Evolutionary conservation across 2,888 invertebrate genomes (phyloP), one percentile per base, ranked within the genome.

Genomic region (Ischnura elegans): DNA sequence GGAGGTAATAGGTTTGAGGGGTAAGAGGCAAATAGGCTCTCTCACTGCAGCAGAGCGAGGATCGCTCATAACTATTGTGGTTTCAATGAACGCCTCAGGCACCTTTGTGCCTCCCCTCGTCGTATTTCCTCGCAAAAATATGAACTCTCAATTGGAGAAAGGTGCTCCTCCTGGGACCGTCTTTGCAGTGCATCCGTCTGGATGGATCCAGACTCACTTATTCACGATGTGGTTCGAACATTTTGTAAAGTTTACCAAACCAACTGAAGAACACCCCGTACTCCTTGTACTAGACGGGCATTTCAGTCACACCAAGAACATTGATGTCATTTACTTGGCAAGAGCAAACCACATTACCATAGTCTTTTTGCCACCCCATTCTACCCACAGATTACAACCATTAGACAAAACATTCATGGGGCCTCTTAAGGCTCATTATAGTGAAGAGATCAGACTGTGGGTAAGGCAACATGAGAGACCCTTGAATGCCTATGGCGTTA

Each of bases 311-410:
- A 84, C 84, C 8, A 84, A 42, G 36, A 84, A 84, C 84, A 84
- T 84, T 87, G 90, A 25, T 8, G 8, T 51, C 21, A 29, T 90
- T n/a, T 51, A 90, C 21, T 19, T 47, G 5, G 84, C 84, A 51
- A 19, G 47, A 29, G 29, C 25, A 51, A 90, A 90, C 61, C 51
- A 90, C 13, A 29, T 90, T 47, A n/a, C 46, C 36, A 90, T 90
- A 19, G 21, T 90, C 46, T 29, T 13, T 21, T 25, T 55, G 19
- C 55, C 19, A 13, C 10, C 55, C 21, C 55, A 55, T 55, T 21
- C 55, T 43, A 87, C 46, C 8, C 87, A 43, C 29, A 87, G 45
- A 47, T 29, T 87, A n/a, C 87, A 87, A 87, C 87, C 87, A n/a
- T 47, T 87, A 45, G 87, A 87, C 87, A 87, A 29, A 42, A 46